Evolutionary conservation across 2,888 invertebrate species (phyloP), one percentile per base, ranked within the genome.

Genomic region (Molorchus minor): DNA sequence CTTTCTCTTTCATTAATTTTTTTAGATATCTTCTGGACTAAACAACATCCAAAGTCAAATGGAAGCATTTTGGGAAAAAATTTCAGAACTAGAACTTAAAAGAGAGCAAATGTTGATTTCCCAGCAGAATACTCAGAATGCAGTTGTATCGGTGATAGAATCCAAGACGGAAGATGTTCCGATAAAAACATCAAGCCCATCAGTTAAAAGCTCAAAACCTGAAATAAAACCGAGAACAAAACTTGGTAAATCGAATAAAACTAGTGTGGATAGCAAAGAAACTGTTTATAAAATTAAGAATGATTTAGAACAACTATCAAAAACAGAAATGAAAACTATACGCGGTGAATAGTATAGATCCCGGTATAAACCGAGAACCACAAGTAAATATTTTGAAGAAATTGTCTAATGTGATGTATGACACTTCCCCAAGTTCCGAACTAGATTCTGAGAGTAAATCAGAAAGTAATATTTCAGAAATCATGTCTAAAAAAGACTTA

Each of bases 41-140:
- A 63, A 72, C 54, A 74, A 72, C 56, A 71, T 79, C 55, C 77
- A 79, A 63, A 69, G 75, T 78, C 70, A 82, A 82, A 68, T 81
- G 66, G 72, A 77, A 45, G 73, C 77, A 1, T 76, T 77, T 56
- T 81, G 76, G 73, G 65, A 71, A 30, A 78, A 77, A 70, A 58
- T 80, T 49, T 70, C 68, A 38, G 73, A 76, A 56, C 67, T 77
- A 16, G 75, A 78, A 67, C 36, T 65, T 40, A 67, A 71, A 33
- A 65, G 41, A 17, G 52, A 52, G 19, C n/a, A 19, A 13, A 30
- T 7, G 1, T 12, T 16, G 3, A 8, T 16, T 1, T 2, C 15
- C 3, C 45, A 17, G 10, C 8, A 12, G 3, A 12, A 8, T 1
- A 5, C 12, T 15, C 29, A 30, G 17, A 15, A n/a, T n/a, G 16